Evolutionary conservation across 1,140 invertebrate genomes (phyloP), one percentile per base, ranked within the genome.

Genomic region (Drosophila gunungcola): DNA sequence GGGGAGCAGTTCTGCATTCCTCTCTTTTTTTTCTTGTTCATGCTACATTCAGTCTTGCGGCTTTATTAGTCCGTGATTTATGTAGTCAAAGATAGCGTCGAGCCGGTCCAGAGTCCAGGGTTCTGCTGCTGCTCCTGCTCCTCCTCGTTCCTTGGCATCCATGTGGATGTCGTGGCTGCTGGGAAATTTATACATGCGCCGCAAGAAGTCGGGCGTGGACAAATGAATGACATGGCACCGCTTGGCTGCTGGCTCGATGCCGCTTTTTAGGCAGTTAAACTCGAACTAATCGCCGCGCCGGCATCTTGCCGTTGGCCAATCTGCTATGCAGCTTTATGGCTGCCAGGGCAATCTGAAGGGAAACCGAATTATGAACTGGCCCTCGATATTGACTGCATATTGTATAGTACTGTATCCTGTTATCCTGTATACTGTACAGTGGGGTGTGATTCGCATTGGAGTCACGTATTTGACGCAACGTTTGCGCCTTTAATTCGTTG

Each of bases 41-140:
- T 75, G 62, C 72, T 74, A 83, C 67, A 70, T 69, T 70, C 68
- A 84, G 85, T 90, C 84, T 90, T 89, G 84, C 80, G 84, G 84
- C 84, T 89, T 89, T 89, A 89, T 89, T 89, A 89, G 84, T 89
- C 84, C 69, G 84, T 89, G 84, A 89, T 89, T 89, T 89, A 89
- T 89, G 84, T 84, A 89, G 84, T 89, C 80, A 80, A 73, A 89
- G 84, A 89, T 89, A 89, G 85, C 82, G 70, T 72, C 72, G 74
- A 78, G 74, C 70, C 49, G 73, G 73, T 73, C 70, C 54, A 53
- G 80, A 29, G 52, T 45, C 53, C 73, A 27, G 63, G 32, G 43
- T 58, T n/a, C 56, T 43, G 16, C 38, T 46, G 56, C 52, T 32
- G 16, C 25, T 64, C 3, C 34, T n/a, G 4, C 48, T 34, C 11